These are phyloP conservation scores for Pongo pygmaeus DNA, from an alignment of 2,113 vertebrate genomes.

Conservation along the genomic window DNA sequence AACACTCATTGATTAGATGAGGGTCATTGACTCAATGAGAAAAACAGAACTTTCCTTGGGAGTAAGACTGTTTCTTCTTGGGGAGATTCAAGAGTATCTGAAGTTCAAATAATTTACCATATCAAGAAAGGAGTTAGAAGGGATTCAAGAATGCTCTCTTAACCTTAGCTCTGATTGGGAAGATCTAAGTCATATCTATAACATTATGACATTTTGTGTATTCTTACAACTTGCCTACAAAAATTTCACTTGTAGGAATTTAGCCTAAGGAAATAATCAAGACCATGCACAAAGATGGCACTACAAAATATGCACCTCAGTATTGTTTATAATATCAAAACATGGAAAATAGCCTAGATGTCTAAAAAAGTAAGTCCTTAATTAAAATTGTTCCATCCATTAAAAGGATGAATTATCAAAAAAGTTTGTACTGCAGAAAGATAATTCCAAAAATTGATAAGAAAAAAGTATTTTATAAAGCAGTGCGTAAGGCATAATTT, in stretches of 20 bases:
- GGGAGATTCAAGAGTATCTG: conserved; percentile 37
- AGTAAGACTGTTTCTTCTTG: conserved; percentile 53
- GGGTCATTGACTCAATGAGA: conserved; percentile 71
- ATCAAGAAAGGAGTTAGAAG: conserved; percentile 49
- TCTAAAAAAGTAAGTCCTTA: background rate
- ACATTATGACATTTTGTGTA: background rate
- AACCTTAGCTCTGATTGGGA: background rate
- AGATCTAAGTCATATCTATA: conserved; percentile 25
- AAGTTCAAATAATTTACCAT: conserved; percentile 53
- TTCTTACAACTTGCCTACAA: conserved; percentile 3
- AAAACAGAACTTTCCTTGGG: conserved; percentile 72
- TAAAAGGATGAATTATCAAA: background rate
- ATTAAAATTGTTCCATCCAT: background rate
- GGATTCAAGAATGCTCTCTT: conserved; percentile 8
- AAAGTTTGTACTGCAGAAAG: background rate
- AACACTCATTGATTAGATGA: conserved; percentile 73
- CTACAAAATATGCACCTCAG: background rate
- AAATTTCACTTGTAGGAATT: conserved; percentile 16
- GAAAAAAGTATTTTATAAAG: background rate
- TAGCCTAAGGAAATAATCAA: conserved; percentile 12
- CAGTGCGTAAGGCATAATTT: background rate
- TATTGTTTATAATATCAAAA: background rate
- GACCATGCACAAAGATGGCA: background rate
- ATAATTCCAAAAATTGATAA: background rate
- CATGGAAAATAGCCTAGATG: background rate